phyloP scores from a whole-genome alignment of 2,888 invertebrate genomes.

The Lasiommata megera region DNA sequence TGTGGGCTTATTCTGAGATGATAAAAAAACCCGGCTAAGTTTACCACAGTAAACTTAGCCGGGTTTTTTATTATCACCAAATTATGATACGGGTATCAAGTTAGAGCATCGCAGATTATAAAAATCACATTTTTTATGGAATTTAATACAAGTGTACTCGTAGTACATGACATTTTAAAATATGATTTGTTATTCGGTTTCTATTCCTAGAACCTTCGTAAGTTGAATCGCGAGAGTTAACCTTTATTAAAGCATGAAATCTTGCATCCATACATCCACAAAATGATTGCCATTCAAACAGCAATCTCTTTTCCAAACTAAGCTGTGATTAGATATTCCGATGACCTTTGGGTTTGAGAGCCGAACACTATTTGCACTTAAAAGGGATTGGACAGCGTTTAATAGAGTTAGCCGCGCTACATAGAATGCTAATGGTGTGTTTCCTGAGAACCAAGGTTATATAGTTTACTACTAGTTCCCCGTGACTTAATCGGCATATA shows the following conservation, averaged over 20 bases:
- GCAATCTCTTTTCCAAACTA: neutral
- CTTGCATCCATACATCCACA: neutral
- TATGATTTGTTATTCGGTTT: no score
- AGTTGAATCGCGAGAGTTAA: no score
- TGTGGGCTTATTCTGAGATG: no score
- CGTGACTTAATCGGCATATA: neutral
- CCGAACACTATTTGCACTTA: constrained; percentile 17
- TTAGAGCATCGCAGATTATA: no score
- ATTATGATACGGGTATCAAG: no score
- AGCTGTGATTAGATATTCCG: neutral
- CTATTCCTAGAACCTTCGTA: neutral
- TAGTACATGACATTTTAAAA: no score
- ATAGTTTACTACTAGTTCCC: neutral
- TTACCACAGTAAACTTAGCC: no score
- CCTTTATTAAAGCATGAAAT: no score
- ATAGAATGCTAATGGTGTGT: constrained; percentile 17
- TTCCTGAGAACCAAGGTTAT: constrained; percentile 23
- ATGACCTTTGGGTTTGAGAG: constrained; percentile 18
- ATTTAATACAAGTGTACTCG: no score
- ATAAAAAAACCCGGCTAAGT: no score
- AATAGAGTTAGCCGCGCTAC: constrained; percentile 13
- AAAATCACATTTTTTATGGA: no score
- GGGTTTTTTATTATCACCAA: no score
- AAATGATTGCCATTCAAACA: neutral
- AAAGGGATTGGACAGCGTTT: constrained; percentile 20